These are phyloP conservation scores for Eretmochelys imbricata DNA, from an alignment of 2,113 vertebrate species.

Conservation along the genomic window DNA sequence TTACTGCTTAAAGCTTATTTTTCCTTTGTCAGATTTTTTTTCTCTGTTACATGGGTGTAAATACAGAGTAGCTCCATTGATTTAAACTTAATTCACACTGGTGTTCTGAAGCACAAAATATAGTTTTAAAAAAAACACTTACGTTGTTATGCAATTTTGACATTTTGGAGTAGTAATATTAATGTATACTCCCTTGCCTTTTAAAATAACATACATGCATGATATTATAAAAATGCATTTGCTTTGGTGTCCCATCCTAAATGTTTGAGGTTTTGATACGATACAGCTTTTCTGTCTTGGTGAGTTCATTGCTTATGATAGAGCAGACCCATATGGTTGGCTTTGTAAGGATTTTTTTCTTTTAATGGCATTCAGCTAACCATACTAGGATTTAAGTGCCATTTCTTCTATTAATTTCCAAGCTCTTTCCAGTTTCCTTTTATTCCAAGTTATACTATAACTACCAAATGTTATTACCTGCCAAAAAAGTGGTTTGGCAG, in stretches of 20 bases:
- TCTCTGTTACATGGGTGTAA: background rate
- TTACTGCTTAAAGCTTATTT: background rate
- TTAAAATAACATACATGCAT: background rate
- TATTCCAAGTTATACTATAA: slow-evolving; percentile 24
- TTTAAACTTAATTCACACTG: background rate
- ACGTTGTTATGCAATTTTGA: background rate
- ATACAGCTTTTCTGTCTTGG: background rate
- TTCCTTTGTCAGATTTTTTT: fast-evolving
- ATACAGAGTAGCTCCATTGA: background rate
- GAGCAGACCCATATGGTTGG: background rate
- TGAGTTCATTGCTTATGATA: background rate
- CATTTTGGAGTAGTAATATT: background rate
- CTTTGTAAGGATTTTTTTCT: background rate
- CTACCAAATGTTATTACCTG: slow-evolving; percentile 47
- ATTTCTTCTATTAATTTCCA: slow-evolving; percentile 41
- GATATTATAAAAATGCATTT: background rate
- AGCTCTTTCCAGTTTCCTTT: slow-evolving; percentile 17
- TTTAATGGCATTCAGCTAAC: background rate
- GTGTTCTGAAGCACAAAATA: background rate
- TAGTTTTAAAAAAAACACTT: background rate
- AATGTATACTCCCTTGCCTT: background rate
- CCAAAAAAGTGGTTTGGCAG: slow-evolving; percentile 67
- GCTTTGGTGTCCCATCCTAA: background rate
- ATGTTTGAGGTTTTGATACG: slow-evolving; percentile 7
- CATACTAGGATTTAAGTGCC: background rate